Evolutionary conservation across 2,888 invertebrate species (phyloP), one percentile per base, ranked within the genome.

Genomic region (Drosophila trichaetosa): DNA sequence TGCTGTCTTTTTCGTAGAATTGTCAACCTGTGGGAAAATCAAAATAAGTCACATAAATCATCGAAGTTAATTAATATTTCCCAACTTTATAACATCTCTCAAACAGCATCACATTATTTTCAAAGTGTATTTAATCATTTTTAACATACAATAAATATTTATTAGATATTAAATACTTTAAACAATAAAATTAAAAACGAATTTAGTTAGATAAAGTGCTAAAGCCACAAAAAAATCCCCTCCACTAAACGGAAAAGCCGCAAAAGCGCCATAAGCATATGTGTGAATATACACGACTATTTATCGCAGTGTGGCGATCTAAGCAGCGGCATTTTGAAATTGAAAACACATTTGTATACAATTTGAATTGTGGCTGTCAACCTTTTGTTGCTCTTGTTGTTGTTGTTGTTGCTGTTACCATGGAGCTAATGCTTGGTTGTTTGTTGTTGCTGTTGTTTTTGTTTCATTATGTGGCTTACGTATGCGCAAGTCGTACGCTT

Each of bases 341-440:
- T 76, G 80, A 87, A 88, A 88, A 89, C 74, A 73, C 73, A 77
- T 83, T 79, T 82, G 73, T 81, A 77, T 76, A 82, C 84, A 69
- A 73, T 84, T 76, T 79, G 72, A 85, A 85, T 80, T 80, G 86
- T 74, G 70, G 66, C 69, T 84, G 79, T 69, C 76, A 70, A 68
- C 61, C 73, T 56, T 57, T 77, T 77, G 77, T 71, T 74, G 66
- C 27, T 49, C 40, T 71, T 68, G 67, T 59, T 69, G 68, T 52
- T 71, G 66, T 49, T 68, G 65, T 48, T 62, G 57, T 65, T 74
- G 68, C 53, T 73, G 68, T 74, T 60, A 67, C 58, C 68, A 65
- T 67, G 58, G 65, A 64, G 68, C 62, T 71, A 69, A 57, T 62
- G 76, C 49, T 67, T 52, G 56, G 36, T 48, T 57, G 62, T 69